Evolutionary conservation across 2,113 vertebrate genomes (phyloP), one percentile per base, ranked within the genome.

Genomic region (Reinhardtius hippoglossoides): DNA sequence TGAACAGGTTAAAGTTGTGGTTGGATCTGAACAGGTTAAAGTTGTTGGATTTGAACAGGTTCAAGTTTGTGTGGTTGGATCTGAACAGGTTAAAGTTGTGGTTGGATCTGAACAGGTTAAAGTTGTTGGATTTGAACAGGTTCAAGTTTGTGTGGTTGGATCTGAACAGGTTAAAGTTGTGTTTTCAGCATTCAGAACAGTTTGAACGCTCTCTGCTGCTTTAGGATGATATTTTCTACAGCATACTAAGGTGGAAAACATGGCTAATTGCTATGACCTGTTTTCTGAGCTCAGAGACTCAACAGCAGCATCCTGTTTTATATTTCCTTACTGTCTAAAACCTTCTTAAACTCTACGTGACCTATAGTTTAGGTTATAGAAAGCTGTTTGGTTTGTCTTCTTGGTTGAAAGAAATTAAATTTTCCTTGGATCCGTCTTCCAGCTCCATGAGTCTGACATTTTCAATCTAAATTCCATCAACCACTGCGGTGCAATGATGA

Each of bases 211-310:
- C 68, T 80, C 72, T 68, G 55, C 60, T 66, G 56, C 78, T 67
- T 14, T n/a, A 48, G 48, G 70, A 67, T 70, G 59, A 70, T 71
- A 66, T 70, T 81, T 74, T 78, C 48, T 4, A 64, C 68, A n/a
- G 62, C 62, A 50, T 55, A 67, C 63, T 63, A 2, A 0, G 62
- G 26, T 9, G 59, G 63, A 61, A 62, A 40, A 24, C 13, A 9
- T 16, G 12, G 58, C 74, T 82, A 69, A 72, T 50, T 13, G n/a
- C 44, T 5, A 48, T 48, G 14, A 73, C 74, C 74, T 78, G 70
- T 55, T 78, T 61, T 71, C 81, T 48, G 37, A 61, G 66, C 81
- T 83, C 72, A 26, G 12, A 42, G 40, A 42, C 71, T 74, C 66
- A 66, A 67, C 66, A 74, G 52, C 64, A n/a, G 35, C 60, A 66